Evolutionary conservation across 2,888 invertebrate species (phyloP).

Genomic region (Calameuta filiformis): DNA sequence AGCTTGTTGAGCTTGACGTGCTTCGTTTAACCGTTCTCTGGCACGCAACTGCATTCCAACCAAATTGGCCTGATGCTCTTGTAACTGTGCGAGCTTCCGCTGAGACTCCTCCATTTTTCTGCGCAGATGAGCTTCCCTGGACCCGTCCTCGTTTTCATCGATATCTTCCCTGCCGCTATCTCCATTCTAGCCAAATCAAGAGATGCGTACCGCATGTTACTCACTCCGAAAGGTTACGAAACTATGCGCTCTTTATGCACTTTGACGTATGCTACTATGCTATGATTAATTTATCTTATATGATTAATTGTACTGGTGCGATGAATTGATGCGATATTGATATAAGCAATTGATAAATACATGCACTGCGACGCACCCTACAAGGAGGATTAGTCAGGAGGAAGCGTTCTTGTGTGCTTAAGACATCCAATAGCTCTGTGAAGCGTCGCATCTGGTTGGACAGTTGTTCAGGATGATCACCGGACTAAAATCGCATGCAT

Average conservation of each 20-base stretch:
- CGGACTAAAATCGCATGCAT: constrained; percentile 56
- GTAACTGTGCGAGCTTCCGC: constrained; percentile 70
- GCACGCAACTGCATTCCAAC: constrained; percentile 61
- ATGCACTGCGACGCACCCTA: constrained; percentile 38
- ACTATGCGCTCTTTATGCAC: constrained; percentile 27
- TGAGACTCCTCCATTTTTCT: constrained; percentile 74
- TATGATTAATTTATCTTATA: constrained; percentile 14
- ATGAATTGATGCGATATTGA: background rate
- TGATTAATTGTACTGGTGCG: background rate
- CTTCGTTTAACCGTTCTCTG: constrained; percentile 61
- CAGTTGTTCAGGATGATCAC: constrained; percentile 68
- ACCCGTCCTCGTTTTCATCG: constrained; percentile 69
- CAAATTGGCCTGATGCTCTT: constrained; percentile 70
- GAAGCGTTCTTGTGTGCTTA: constrained; percentile 46
- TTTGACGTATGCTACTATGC: constrained; percentile 30
- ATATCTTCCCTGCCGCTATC: constrained; percentile 42
- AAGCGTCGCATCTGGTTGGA: constrained; percentile 57
- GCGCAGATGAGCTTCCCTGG: constrained; percentile 71
- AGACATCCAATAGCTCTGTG: constrained; percentile 46
- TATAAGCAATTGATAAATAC: background rate
- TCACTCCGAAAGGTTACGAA: background rate
- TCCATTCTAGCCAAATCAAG: constrained; percentile 35
- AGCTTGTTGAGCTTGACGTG: constrained; percentile 57
- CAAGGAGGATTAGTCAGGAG: constrained; percentile 44
- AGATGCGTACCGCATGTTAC: background rate